Base-by-base conservation (phyloP, 2,113 vertebrate species). In the Psephotus haematonotus region DNA sequence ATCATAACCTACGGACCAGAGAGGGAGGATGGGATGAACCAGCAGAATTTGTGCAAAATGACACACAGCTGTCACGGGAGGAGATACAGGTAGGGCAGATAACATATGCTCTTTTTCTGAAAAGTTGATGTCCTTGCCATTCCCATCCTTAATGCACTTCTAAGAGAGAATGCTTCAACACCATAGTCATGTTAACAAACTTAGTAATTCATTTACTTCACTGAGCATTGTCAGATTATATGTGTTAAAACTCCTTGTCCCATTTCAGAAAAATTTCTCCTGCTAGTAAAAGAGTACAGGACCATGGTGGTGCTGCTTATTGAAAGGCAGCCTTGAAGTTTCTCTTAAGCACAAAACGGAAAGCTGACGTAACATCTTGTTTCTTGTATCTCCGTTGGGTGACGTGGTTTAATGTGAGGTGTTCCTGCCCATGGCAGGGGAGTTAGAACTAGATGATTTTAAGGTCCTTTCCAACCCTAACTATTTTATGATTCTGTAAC, bases 1-100 rank as follows among this genome's bases (percentile, higher is more conserved):
- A 99, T 94, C 99, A 99, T 93, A 99, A 99, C 69, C 96, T 99
- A 93, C 95, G 90, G 31, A 98, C 97, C 31, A 97, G 96, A 72
- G 98, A 98, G 72, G 99, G 99, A 47, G 98, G 98, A 62, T 99
- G 99, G 99, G 99, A 98, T 12, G 98, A 99, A 63, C 99, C 99
- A 4, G 85, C 72, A 2, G 97, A 52, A 76, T 99, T 99, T 68
- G 33, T 98, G n/a, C 98, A 98, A 17, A 99, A 99, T 97, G 99
- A 98, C 86, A 90, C 92, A 5, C 99, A 99, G 70, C 98, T 99
- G 49, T 98, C 98, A 75, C 99, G 99, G 82, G 99, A 99, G 39
- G 99, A 99, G 78, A 99, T 99, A 97, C 99, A 99, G 99, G 99
- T 99, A 90, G 44, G 90, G 20, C 39, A 17, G 52, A 71, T 43